phyloP scores from a whole-genome alignment of 2,888 invertebrate genomes.

The Cryptus armator region DNA sequence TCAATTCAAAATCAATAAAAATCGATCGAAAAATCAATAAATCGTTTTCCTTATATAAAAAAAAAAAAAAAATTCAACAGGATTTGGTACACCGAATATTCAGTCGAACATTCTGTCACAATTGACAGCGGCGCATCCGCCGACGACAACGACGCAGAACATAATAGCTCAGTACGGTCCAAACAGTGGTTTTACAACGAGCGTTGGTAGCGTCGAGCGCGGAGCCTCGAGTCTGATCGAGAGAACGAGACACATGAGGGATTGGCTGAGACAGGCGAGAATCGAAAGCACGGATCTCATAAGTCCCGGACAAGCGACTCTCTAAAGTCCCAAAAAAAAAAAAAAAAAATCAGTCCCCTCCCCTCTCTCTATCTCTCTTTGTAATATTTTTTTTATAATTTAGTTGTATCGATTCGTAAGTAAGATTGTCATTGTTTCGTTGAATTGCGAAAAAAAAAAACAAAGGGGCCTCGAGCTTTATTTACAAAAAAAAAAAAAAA shows the following conservation, averaged over 20 bases:
- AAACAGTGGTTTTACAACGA: conserved; percentile 82
- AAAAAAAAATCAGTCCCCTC: conserved; percentile 17
- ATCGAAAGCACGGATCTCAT: conserved; percentile 82
- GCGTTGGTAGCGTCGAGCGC: conserved; percentile 85
- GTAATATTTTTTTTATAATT: background rate
- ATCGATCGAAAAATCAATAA: background rate
- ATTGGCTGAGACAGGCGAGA: conserved; percentile 88
- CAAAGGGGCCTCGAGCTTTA: conserved; percentile 27
- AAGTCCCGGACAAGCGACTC: conserved; percentile 82
- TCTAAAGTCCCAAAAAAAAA: conserved; percentile 71
- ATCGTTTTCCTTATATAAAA: background rate
- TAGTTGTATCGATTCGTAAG: background rate
- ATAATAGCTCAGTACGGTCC: conserved; percentile 84
- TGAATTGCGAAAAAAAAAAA: background rate
- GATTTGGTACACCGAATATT: conserved; percentile 83
- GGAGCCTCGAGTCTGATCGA: conserved; percentile 89
- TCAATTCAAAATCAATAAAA: no score
- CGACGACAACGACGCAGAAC: conserved; percentile 82
- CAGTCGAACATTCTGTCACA: conserved; percentile 83
- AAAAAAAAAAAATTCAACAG: conserved; percentile 55
- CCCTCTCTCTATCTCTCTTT: conserved; percentile 9
- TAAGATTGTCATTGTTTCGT: conserved; percentile 17
- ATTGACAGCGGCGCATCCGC: conserved; percentile 79
- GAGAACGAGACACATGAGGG: conserved; percentile 88
- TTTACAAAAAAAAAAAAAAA: background rate